These are phyloP conservation scores for Dendrocincla fuliginosa DNA, from an alignment of 2,797 vertebrate genomes.

Conservation along the genomic window DNA sequence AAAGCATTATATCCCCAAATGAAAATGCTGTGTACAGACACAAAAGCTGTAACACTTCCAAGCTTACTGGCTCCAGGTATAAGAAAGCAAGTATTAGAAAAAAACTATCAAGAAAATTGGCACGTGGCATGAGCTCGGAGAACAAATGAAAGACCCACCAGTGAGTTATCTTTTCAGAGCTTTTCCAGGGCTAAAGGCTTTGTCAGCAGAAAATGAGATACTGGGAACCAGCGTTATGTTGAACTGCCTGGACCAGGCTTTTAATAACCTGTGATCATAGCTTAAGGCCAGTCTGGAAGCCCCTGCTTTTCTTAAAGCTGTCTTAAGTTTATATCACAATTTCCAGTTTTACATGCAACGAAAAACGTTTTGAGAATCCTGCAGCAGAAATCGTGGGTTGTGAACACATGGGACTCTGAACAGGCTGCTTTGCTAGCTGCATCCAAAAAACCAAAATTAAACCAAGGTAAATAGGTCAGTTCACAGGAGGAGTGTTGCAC, in stretches of 20 bases:
- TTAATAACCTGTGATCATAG: not conserved
- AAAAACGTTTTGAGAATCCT: not conserved
- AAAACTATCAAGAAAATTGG: not conserved
- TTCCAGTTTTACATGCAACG: not conserved
- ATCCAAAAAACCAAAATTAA: slow-evolving; percentile 2
- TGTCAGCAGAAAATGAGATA: not conserved
- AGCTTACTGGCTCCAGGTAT: not conserved
- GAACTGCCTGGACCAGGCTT: not conserved
- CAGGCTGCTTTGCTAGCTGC: not conserved
- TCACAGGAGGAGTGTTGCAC: slow-evolving; percentile 4
- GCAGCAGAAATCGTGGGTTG: not conserved
- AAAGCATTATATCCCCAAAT: not conserved
- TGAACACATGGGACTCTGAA: not conserved
- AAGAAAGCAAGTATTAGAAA: not conserved
- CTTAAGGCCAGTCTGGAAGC: not conserved
- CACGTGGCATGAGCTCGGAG: not conserved
- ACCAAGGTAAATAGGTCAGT: slow-evolving; percentile 23
- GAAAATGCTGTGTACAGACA: not conserved
- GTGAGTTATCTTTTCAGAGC: not conserved
- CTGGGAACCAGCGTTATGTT: not conserved
- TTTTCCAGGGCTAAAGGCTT: not conserved
- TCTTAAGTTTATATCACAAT: not conserved
- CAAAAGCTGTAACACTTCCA: not conserved
- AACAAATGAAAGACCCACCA: not conserved
- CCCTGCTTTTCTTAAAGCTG: not conserved